Conservation (phyloP, 2,888 invertebrate species). For the Stenchaetothrips biformis region DNA sequence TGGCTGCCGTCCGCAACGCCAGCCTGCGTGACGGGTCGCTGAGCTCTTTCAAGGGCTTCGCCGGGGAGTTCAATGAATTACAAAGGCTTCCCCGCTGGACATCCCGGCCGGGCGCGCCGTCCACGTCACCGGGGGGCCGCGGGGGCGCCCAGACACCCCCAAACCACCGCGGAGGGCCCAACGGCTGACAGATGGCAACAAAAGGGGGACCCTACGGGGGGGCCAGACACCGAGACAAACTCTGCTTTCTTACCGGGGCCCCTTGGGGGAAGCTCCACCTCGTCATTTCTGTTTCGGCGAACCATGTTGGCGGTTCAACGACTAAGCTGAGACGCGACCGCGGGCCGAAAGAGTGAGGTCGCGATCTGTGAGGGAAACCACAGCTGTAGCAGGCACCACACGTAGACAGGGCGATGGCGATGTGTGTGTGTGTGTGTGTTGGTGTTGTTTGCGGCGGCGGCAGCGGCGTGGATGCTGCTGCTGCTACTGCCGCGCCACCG, state of each 20-base stretch:
- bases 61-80: too few relatives aligned
- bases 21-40: background rate
- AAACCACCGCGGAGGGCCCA: background rate
- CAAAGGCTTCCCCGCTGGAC: too few relatives aligned
- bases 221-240: background rate
- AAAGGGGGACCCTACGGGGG: background rate
- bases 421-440: background rate
- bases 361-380: background rate
- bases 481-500: background rate
- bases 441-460: background rate
- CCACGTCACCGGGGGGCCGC: background rate
- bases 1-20: background rate
- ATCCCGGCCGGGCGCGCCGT: too few relatives aligned
- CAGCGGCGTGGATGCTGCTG: background rate
- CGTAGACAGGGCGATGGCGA: background rate
- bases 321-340: background rate
- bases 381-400: background rate
- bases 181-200: slow-evolving; percentile 5
- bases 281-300: background rate
- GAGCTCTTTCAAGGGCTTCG: too few relatives aligned
- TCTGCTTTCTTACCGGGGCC: background rate
- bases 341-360: background rate
- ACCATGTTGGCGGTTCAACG: background rate
- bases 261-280: background rate
- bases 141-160: background rate